These are phyloP conservation scores for Plestiodon gilberti DNA, from an alignment of 2,113 vertebrate genomes.

Conservation along the genomic window DNA sequence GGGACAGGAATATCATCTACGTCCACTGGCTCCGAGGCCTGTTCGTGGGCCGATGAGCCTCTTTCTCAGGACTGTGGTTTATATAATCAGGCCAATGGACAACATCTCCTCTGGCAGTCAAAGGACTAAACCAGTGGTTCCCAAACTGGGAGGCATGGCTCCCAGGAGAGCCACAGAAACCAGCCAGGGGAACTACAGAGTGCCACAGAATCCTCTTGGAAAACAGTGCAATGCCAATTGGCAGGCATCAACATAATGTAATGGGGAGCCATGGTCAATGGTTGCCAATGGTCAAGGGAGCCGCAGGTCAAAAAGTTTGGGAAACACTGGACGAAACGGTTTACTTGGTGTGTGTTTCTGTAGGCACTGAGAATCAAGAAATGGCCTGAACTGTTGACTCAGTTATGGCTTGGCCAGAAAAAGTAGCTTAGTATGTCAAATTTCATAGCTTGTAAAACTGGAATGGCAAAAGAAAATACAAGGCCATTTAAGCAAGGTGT, in stretches of 20 bases:
- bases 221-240: too few relatives aligned
- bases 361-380: neutral
- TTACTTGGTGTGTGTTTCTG: slow-evolving; percentile 1
- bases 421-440: slow-evolving; percentile 13
- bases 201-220: too few relatives aligned
- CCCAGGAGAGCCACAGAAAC: too few relatives aligned
- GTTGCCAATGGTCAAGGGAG: too few relatives aligned
- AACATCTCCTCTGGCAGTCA: neutral
- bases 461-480: slow-evolving; percentile 13
- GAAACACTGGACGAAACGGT: too few relatives aligned
- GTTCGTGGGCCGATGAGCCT: neutral
- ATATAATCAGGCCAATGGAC: neutral
- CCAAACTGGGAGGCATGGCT: too few relatives aligned
- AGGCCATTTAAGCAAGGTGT: neutral
- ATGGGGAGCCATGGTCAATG: too few relatives aligned
- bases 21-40: neutral
- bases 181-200: too few relatives aligned
- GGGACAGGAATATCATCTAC: too few relatives aligned
- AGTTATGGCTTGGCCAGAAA: neutral
- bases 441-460: slow-evolving; percentile 10
- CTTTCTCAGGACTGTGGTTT: neutral
- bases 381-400: neutral
- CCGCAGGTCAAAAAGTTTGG: too few relatives aligned
- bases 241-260: too few relatives aligned
- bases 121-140: too few relatives aligned